These are phyloP conservation scores for Marcusenius ussheri DNA, from an alignment of 2,113 vertebrate species.

Conservation along the genomic window DNA sequence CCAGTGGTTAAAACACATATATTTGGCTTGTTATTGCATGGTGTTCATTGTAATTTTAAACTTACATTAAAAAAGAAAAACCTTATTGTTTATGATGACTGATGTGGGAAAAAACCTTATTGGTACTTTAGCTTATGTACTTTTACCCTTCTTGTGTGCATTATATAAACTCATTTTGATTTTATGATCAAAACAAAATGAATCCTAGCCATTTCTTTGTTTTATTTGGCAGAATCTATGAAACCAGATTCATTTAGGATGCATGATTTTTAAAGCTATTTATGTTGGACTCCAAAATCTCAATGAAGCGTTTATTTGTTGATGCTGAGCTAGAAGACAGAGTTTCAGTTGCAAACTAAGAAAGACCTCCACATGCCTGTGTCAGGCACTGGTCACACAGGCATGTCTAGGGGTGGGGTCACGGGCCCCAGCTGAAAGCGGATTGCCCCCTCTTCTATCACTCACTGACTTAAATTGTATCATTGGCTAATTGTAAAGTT, in stretches of 20 bases:
- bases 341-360: not conserved
- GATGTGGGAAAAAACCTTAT: too few species aligned
- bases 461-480: not conserved
- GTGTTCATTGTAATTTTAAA: too few species aligned
- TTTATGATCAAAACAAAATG: not conserved
- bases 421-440: not conserved
- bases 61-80: too few species aligned
- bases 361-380: not conserved
- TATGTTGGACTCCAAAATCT: not conserved
- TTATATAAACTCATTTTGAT: not conserved
- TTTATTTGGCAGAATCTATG: not conserved
- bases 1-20: too few species aligned
- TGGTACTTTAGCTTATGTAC: too few species aligned
- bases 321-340: too few species aligned
- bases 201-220: not conserved
- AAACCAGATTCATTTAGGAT: conserved; percentile 8
- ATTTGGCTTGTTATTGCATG: too few species aligned
- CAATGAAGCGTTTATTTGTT: not conserved
- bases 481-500: not conserved
- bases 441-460: not conserved
- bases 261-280: not conserved
- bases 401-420: not conserved
- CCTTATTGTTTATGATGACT: too few species aligned
- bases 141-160: not conserved
- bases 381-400: not conserved